phyloP scores from a whole-genome alignment of 2,113 vertebrate species.

The Neoarius graeffei region DNA sequence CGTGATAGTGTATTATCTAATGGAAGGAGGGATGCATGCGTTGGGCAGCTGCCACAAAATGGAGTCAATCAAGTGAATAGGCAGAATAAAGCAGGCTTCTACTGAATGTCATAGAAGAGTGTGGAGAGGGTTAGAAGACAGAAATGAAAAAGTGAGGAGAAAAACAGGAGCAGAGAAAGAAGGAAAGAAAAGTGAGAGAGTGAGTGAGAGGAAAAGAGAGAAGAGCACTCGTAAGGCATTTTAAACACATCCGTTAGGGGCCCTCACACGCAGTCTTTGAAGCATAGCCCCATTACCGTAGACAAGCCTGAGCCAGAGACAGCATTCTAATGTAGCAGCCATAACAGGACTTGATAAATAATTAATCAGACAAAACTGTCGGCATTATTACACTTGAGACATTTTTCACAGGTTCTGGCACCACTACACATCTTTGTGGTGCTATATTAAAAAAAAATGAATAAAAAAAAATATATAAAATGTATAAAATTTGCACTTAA shows the following conservation, averaged over 20 bases:
- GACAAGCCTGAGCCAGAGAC: constrained; percentile 38
- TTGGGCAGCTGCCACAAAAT: constrained; percentile 65
- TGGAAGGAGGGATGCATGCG: constrained; percentile 61
- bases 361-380: constrained; percentile 48
- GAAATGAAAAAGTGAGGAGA: constrained; percentile 12
- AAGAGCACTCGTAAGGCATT: constrained; percentile 64
- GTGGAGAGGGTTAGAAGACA: constrained; percentile 32
- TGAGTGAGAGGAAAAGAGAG: constrained; percentile 30
- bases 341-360: constrained; percentile 47
- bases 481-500: too few species aligned
- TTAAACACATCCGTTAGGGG: constrained; percentile 63
- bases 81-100: constrained; percentile 65
- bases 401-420: constrained; percentile 51
- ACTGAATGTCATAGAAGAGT: constrained; percentile 52
- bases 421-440: neutral
- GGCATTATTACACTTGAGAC: constrained; percentile 44
- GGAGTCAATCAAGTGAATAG: constrained; percentile 73
- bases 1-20: constrained; percentile 64
- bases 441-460: too few species aligned
- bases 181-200: neutral
- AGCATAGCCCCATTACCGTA: constrained; percentile 58
- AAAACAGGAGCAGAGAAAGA: neutral
- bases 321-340: constrained; percentile 45
- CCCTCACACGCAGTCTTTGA: constrained; percentile 61
- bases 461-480: too few species aligned